phyloP scores from a whole-genome alignment of 2,888 invertebrate species.

The Ophonus ardosiacus region DNA sequence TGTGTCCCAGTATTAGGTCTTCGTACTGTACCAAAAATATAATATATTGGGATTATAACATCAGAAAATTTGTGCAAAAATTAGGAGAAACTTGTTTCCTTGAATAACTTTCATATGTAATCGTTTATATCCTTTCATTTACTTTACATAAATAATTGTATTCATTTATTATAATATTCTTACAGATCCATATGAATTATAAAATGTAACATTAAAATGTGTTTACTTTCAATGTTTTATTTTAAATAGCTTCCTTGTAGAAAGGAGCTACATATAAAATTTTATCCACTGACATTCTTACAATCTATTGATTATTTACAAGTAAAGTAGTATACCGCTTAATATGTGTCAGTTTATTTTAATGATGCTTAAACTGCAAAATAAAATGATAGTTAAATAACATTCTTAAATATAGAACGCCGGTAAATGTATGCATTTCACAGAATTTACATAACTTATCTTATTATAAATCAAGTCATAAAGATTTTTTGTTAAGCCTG shows the following conservation, averaged over 20 bases:
- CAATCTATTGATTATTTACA: background rate
- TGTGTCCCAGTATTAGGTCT: too few species aligned
- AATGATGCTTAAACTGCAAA: background rate
- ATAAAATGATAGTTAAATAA: background rate
- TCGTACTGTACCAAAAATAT: too few species aligned
- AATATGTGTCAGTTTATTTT: background rate
- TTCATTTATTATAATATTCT: background rate
- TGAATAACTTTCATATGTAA: too few species aligned
- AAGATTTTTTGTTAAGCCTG: background rate
- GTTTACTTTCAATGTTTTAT: constrained; percentile 28
- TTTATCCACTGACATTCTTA: background rate
- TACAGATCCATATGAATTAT: background rate
- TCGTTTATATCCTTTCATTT: too few species aligned
- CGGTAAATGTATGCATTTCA: background rate
- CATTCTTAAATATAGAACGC: background rate
- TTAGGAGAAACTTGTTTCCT: too few species aligned
- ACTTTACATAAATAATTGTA: background rate
- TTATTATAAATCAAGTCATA: background rate
- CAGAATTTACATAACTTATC: background rate
- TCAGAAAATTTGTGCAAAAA: too few species aligned
- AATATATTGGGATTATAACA: too few species aligned
- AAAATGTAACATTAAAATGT: background rate
- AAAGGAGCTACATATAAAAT: constrained; percentile 33
- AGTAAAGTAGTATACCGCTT: background rate
- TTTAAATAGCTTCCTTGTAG: constrained; percentile 21